These are phyloP conservation scores for Corythornis leucogaster DNA, from an alignment of 2,797 vertebrate species.

Conservation along the genomic window DNA sequence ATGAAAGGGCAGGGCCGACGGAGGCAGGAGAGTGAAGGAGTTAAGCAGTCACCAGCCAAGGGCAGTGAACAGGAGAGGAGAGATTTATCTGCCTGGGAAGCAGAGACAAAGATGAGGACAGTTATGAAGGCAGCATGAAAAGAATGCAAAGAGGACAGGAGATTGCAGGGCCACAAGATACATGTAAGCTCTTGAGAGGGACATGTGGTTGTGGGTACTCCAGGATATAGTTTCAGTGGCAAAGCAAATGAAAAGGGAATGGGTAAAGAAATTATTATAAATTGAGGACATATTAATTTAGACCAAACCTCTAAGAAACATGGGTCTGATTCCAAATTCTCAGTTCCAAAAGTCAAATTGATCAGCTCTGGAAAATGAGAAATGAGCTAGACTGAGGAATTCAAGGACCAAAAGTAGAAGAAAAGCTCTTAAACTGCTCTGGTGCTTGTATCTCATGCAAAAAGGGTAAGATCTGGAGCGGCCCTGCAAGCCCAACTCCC, in stretches of 20 bases:
- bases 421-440: background rate
- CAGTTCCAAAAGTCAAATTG: background rate
- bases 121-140: background rate
- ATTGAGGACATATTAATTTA: background rate
- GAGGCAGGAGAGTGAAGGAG: background rate
- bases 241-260: background rate
- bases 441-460: background rate
- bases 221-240: background rate
- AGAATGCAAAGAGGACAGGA: background rate
- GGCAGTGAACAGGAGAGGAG: background rate
- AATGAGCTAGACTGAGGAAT: background rate
- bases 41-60: background rate
- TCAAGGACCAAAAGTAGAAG: background rate
- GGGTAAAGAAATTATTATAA: background rate
- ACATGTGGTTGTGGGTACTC: fast-evolving
- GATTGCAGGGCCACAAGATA: background rate
- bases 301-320: background rate
- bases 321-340: background rate
- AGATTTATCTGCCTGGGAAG: background rate
- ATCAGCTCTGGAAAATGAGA: background rate
- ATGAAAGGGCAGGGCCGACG: background rate
- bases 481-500: background rate
- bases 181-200: background rate
- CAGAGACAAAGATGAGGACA: background rate
- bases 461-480: background rate